phyloP scores from a whole-genome alignment of 1,140 invertebrate species.

The Mactra quadrangularis region DNA sequence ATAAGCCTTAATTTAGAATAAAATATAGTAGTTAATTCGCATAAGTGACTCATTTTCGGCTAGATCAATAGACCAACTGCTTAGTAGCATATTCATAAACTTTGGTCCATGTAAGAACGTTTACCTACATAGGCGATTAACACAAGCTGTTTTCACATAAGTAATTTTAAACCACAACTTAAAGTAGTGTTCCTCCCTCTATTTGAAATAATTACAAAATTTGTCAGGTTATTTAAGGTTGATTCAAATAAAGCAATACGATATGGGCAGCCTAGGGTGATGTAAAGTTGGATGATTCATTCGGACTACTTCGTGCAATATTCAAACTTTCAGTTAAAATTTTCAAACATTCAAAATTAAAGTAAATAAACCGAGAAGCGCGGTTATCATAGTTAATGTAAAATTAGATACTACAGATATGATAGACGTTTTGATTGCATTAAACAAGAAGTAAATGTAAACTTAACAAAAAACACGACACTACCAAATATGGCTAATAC shows the following conservation, averaged over 20 bases:
- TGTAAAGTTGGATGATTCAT: conserved; percentile 24
- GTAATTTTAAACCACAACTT: conserved; percentile 34
- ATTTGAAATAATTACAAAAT: conserved; percentile 36
- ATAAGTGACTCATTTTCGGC: conserved; percentile 10
- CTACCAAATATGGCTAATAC: no score
- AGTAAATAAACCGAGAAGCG: no score
- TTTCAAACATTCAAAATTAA: no score
- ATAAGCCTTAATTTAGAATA: no score
- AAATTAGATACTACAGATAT: no score
- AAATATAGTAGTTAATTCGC: no score
- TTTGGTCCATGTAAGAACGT: conserved; percentile 20
- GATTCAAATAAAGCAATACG: conserved; percentile 16
- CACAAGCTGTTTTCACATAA: conserved; percentile 44
- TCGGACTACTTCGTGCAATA: not conserved
- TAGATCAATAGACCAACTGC: conserved; percentile 26
- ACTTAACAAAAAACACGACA: no score
- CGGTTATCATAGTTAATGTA: no score
- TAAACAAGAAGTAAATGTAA: no score
- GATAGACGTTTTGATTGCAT: no score
- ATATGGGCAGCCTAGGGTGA: conserved; percentile 2
- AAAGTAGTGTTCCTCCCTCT: conserved; percentile 36
- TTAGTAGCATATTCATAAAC: conserved; percentile 5
- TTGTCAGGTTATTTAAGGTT: conserved; percentile 35
- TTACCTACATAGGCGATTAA: conserved; percentile 45
- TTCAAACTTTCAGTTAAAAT: no score